Evolutionary conservation across 2,797 vertebrate genomes (phyloP), one percentile per base, ranked within the genome.

Genomic region (Eupleurogrammus muticus): DNA sequence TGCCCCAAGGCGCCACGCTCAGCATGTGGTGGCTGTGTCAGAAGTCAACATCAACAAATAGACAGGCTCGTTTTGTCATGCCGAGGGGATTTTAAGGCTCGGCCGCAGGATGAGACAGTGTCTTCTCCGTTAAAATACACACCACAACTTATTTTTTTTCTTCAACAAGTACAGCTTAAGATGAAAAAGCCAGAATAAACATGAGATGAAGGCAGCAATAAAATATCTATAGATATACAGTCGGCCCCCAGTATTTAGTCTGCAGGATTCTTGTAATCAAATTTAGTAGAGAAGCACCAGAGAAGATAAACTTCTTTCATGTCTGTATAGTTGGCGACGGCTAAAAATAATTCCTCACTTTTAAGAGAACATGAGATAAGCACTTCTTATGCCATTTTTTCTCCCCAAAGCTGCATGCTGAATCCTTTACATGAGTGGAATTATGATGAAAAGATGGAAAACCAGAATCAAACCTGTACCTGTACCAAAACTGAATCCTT

Each of bases 61-160:
- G 80, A 92, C 87, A 70, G 70, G 89, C 89, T 86, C 12, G 83
- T 85, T 81, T 81, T 70, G 56, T 86, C 77, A 79, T 77, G 36
- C 36, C 16, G 60, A 56, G 75, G 61, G 71, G 76, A 70, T 84
- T 89, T 86, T 53, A 88, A 66, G 23, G 50, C 72, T 63, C 50
- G 34, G 78, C 56, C 20, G 54, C 61, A 19, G 60, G 47, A 46
- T 70, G 51, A 75, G 85, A 79, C 51, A 66, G 62, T 66, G 44
- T 77, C 79, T 38, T 69, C 70, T 62, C 62, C 64, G 62, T 84
- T 63, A 78, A 83, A 72, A 81, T 63, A 71, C 71, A 80, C 11
- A 1, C 50, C 66, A 19, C 53, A 34, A 17, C 65, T n/a, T n/a
- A 57, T 8, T 36, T 49, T 76, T 69, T 69, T 75, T 78, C 66